phyloP scores from a whole-genome alignment of 2,888 invertebrate species.

The Acronicta aceris region DNA sequence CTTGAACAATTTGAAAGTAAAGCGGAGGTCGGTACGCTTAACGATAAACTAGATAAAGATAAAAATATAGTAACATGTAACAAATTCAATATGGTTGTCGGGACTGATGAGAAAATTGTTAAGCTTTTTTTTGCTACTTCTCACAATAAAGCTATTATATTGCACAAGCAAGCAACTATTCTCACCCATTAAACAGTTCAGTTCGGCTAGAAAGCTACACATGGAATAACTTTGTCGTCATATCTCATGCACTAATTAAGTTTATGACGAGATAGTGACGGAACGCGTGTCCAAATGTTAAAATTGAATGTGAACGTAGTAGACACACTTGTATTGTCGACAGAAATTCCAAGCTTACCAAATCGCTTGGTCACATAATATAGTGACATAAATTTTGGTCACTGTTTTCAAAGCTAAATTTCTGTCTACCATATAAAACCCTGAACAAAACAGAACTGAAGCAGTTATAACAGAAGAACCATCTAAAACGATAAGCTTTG shows the following conservation, averaged over 20 bases:
- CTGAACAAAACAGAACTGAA: not conserved
- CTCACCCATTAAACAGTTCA: not conserved
- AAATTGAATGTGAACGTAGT: not conserved
- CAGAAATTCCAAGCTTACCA: not conserved
- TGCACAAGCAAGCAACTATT: not conserved
- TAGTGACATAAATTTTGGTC: not conserved
- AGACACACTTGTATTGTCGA: not conserved
- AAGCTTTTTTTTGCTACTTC: not conserved
- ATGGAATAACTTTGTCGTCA: no score
- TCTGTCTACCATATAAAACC: not conserved
- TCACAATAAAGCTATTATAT: not conserved
- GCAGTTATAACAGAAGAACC: no score
- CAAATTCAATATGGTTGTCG: not conserved
- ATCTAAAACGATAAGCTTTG: not conserved
- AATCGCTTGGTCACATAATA: not conserved
- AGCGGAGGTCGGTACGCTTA: not conserved
- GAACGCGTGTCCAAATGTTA: no score
- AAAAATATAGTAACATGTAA: not conserved
- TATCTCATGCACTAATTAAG: no score
- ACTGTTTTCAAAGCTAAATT: not conserved
- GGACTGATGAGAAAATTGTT: not conserved
- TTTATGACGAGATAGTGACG: no score
- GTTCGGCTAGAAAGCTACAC: no score
- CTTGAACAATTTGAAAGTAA: slow-evolving; percentile 2
- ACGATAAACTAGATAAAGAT: not conserved